Evolutionary conservation across 2,797 vertebrate species (phyloP), one percentile per base, ranked within the genome.

Genomic region (Tapirus indicus): DNA sequence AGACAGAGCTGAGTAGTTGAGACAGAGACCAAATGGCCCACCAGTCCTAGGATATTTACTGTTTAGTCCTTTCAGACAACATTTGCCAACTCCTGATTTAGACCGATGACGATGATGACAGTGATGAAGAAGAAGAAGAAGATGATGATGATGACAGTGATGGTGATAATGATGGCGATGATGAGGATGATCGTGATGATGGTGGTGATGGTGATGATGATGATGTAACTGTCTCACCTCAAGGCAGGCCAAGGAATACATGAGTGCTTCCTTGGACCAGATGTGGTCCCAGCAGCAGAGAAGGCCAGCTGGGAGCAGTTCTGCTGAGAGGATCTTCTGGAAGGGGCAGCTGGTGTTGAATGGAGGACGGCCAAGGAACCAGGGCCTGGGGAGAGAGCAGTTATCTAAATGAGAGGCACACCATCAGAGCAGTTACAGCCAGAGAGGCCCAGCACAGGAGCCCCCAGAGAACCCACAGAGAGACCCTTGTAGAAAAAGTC

Each of bases 161-260:
- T n/a, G 44, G 4, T 23, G 44, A 4, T 47, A 44, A 10, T 17
- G 29, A 5, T 11, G 29, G 10, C 2, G 74, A 29, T 54, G 49
- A 11, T 64, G 7, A 5, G 16, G 44, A 10, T 25, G 29, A 4
- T 32, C n/a, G 3, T 41, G 35, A 0, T 47, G 58, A 7, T 8
- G 18, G 0, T 64, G 38, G 4, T 29, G n/a, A 6, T 17, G 10
- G 8, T 44, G 41, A 21, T 20, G 58, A 38, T 3, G 17, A 2
- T 17, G 27, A 56, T 5, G 35, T 71, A 9, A n/a, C 4, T 8
- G 62, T 88, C 56, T 54, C 0, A 44, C 6, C 9, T 71, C 25
- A 21, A 18, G 52, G 12, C 10, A 60, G 20, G 12, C 29, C 35
- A n/a, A 66, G 1, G 47, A 17, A 21, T 5, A 1, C 0, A 1